Evolutionary conservation across 1,140 invertebrate genomes (phyloP).

Genomic region (Drosophila orena): DNA sequence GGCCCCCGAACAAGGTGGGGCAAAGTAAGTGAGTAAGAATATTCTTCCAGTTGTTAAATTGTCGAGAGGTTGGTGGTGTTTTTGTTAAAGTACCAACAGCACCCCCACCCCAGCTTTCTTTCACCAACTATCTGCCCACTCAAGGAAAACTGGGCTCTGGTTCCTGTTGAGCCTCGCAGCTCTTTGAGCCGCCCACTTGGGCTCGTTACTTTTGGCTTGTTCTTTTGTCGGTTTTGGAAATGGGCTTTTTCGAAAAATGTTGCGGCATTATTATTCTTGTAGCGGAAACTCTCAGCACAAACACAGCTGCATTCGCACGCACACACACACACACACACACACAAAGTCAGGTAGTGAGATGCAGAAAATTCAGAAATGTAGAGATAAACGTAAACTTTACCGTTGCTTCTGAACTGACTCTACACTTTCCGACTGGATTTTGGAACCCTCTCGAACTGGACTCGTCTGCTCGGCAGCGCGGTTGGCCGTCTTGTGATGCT

Average conservation of each 20-base stretch:
- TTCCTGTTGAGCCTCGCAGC: slow-evolving; percentile 49
- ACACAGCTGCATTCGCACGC: slow-evolving; percentile 28
- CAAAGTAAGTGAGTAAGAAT: slow-evolving; percentile 47
- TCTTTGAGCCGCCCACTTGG: slow-evolving; percentile 44
- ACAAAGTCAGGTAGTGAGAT: too few species aligned
- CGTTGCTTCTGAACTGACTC: slow-evolving; percentile 44
- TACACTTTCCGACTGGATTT: slow-evolving; percentile 7
- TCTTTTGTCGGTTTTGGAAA: slow-evolving; percentile 74
- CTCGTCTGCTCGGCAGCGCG: slow-evolving; percentile 73
- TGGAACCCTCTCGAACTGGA: slow-evolving; percentile 7
- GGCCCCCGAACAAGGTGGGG: slow-evolving; percentile 45
- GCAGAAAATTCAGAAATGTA: background rate
- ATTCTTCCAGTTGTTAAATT: slow-evolving; percentile 75
- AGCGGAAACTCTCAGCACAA: slow-evolving; percentile 76
- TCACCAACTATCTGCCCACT: slow-evolving; percentile 61
- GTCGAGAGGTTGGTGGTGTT: slow-evolving; percentile 23
- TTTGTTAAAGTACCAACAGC: background rate
- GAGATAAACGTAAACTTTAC: slow-evolving; percentile 60
- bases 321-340: slow-evolving; percentile 9
- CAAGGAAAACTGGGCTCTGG: slow-evolving; percentile 40
- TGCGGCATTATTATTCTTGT: slow-evolving; percentile 57
- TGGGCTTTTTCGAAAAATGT: slow-evolving; percentile 66
- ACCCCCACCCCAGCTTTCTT: background rate
- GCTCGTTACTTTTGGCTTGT: slow-evolving; percentile 67
- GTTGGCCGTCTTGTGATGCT: slow-evolving; percentile 75